Percentiles rank a stretch among this genome's conserved stretches.
These are phyloP conservation scores for Onychostruthus taczanowskii DNA, from an alignment of 2,113 vertebrate species.

Conservation along the genomic window DNA sequence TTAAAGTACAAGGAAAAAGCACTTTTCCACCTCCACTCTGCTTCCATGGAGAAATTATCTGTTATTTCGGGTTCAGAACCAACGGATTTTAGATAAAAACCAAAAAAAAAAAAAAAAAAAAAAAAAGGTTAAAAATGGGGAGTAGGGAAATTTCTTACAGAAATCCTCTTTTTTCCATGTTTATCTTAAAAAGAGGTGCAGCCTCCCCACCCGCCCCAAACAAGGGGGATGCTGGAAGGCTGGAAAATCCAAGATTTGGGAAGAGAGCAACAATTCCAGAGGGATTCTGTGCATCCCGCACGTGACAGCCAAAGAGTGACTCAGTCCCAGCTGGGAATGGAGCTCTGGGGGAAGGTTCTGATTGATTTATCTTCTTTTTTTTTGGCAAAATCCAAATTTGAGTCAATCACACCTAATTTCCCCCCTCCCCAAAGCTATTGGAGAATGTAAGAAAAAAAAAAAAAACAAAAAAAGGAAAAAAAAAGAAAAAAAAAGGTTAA, in stretches of 20 bases:
- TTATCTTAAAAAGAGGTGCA: rapidly evolving
- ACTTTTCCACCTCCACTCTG: neutral
- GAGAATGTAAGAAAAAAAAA: neutral
- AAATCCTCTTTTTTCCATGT: neutral
- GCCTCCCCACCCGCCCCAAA: neutral
- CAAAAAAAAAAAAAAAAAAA: rapidly evolving
- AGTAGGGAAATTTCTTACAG: neutral
- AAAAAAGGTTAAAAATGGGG: rapidly evolving
- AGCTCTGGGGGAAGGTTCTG: neutral
- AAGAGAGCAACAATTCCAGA: rapidly evolving
- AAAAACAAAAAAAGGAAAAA: no score
- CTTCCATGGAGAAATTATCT: neutral
- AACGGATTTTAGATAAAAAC: neutral
- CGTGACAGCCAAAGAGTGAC: neutral
- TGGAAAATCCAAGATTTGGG: neutral
- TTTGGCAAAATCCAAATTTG: neutral
- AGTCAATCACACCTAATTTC: neutral
- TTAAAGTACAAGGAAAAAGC: neutral
- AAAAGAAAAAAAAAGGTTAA: neutral
- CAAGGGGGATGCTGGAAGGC: neutral
- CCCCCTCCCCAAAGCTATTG: rapidly evolving
- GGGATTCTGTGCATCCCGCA: rapidly evolving
- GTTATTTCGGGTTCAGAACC: neutral
- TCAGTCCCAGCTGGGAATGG: neutral
- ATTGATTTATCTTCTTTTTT: neutral